phyloP scores from a whole-genome alignment of 1,140 invertebrate genomes.

The Ruditapes philippinarum region DNA sequence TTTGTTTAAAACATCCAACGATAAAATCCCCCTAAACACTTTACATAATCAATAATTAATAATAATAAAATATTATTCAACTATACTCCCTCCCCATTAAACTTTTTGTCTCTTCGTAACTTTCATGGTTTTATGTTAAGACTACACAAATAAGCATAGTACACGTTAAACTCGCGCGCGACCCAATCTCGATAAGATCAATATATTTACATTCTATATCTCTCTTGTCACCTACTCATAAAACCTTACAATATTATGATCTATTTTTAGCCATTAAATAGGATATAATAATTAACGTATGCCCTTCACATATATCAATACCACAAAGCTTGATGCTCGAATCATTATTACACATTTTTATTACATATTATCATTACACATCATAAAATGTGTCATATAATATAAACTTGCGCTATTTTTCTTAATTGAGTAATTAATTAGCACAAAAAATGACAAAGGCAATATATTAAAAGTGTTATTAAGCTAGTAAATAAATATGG shows the following conservation, averaged over 20 bases:
- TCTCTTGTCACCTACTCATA: background rate
- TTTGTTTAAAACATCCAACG: no score
- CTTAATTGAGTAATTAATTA: no score
- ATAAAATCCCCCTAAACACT: no score
- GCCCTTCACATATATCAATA: background rate
- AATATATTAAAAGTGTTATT: no score
- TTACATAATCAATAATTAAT: constrained; percentile 20
- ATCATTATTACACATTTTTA: no score
- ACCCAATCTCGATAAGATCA: background rate
- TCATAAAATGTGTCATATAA: no score
- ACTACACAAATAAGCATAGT: constrained; percentile 8
- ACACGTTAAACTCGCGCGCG: background rate
- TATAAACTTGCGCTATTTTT: no score
- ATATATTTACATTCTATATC: background rate
- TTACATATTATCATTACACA: no score
- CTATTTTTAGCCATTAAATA: constrained; percentile 1
- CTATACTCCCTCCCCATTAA: background rate
- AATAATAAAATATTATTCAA: constrained; percentile 3
- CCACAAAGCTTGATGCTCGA: no score
- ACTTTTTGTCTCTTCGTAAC: background rate
- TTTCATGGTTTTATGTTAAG: background rate
- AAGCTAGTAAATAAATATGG: no score
- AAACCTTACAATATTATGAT: background rate
- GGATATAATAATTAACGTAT: constrained; percentile 17
- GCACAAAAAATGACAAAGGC: no score